These are phyloP conservation scores for Nettapus auritus DNA, from an alignment of 2,113 vertebrate genomes.

Conservation along the genomic window DNA sequence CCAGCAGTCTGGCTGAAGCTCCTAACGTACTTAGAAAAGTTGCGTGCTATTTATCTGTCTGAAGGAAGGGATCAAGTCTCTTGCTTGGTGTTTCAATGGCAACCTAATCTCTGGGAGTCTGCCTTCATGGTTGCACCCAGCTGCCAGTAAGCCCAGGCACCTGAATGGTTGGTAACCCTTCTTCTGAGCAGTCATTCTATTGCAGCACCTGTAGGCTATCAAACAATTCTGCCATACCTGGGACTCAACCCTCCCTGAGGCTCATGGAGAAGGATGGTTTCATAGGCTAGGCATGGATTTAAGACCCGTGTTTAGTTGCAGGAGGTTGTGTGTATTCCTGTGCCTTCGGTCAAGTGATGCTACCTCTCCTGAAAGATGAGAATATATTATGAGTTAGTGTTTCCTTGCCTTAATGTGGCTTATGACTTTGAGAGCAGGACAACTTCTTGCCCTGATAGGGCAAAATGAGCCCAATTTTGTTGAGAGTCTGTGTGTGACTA, in stretches of 20 bases:
- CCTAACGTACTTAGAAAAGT: background rate
- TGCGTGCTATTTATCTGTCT: background rate
- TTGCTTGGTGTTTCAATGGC: background rate
- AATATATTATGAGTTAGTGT: background rate
- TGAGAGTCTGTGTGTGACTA: background rate
- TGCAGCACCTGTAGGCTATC: background rate
- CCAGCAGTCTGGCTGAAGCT: constrained; percentile 4
- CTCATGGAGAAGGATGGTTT: background rate
- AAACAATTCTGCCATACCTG: background rate
- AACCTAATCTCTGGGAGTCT: background rate
- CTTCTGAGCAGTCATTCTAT: background rate
- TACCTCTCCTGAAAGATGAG: background rate
- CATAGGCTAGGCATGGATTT: background rate
- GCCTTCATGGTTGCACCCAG: background rate
- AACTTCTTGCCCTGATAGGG: background rate
- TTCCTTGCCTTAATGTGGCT: background rate
- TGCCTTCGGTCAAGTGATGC: background rate
- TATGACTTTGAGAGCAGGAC: background rate
- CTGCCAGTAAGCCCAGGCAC: background rate
- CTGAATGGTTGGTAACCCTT: too few species aligned
- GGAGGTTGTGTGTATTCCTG: background rate
- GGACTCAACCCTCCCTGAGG: background rate
- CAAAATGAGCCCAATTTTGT: background rate
- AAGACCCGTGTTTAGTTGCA: background rate
- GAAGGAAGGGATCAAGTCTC: background rate